phyloP scores from a whole-genome alignment of 1,140 invertebrate species.

The Tetramorium parvispinum region DNA sequence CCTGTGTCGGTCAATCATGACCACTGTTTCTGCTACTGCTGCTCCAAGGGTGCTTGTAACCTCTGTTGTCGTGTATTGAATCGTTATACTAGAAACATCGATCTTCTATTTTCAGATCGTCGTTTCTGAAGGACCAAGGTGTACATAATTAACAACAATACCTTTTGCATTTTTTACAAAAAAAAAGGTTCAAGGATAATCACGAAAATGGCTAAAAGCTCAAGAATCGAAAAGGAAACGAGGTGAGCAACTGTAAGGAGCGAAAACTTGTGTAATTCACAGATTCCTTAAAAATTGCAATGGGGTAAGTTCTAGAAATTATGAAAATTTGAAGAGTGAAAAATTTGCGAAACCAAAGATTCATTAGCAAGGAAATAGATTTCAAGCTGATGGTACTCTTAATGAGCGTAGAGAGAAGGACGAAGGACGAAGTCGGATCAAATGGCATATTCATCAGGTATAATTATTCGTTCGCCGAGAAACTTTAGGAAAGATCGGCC shows the following conservation, averaged over 20 bases:
- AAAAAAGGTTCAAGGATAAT: neutral
- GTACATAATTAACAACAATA: neutral
- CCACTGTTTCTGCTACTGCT: neutral
- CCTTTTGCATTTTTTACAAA: neutral
- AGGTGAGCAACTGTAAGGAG: neutral
- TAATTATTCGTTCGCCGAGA: slow-evolving; percentile 43
- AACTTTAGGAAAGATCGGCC: slow-evolving; percentile 39
- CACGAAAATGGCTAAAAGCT: neutral
- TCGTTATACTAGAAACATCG: neutral
- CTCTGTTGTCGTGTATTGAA: neutral
- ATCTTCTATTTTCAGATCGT: neutral
- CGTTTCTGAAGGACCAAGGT: neutral
- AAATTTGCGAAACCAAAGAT: slow-evolving; percentile 15
- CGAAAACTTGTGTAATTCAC: neutral
- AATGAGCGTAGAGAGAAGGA: slow-evolving; percentile 20
- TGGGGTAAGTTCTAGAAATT: neutral
- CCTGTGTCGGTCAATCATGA: slow-evolving; percentile 29
- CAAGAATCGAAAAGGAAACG: neutral
- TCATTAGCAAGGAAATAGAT: slow-evolving; percentile 55
- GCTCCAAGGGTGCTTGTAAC: neutral
- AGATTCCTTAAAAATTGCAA: neutral
- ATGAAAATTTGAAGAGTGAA: slow-evolving; percentile 38
- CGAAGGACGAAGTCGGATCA: slow-evolving; percentile 34
- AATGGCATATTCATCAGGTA: slow-evolving; percentile 57
- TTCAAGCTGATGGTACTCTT: neutral